Evolutionary conservation across 2,888 invertebrate species (phyloP), one percentile per base, ranked within the genome.

Genomic region (Drosophila paracracens): DNA sequence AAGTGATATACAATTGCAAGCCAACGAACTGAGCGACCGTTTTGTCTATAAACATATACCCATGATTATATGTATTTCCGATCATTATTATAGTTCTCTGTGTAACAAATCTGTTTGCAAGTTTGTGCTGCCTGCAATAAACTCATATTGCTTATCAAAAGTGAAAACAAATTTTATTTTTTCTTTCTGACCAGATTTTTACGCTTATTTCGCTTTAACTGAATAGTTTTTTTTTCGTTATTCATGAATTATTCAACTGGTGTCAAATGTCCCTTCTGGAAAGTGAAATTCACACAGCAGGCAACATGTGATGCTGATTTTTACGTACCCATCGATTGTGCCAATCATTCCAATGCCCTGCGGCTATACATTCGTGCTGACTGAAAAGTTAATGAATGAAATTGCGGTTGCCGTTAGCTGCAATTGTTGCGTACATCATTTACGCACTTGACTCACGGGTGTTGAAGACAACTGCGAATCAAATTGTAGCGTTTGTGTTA

Each of bases 231-330:
- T 61, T 64, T 60, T 63, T 53, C 21, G n/a, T 1, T 38, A 59
- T 67, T 83, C 85, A 88, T 88, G 82, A 70, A 82, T 84, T 73
- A 68, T 71, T 57, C 52, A 53, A 21, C 52, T 46, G 62, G 84
- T 82, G 88, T 89, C 90, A 88, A 90, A 84, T 86, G 89, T 90
- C 87, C 72, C 50, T 70, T 74, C 43, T 78, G 67, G 74, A 88
- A 86, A 89, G 84, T 90, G 90, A 85, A 85, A 85, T 83, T 70
- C 35, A 52, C 66, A 36, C 25, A 43, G 66, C 46, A 69, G 77
- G 62, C 58, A 83, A 72, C 71, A 64, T 70, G 58, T 36, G 53
- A 64, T 66, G 51, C 62, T 35, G 40, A 56, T 52, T 21, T 66
- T 29, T n/a, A 52, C 31, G 36, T 52, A 60, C 46, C 56, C 70